Evolutionary conservation across 2,797 vertebrate genomes (phyloP).

Genomic region (Spondyliosoma cantharus): DNA sequence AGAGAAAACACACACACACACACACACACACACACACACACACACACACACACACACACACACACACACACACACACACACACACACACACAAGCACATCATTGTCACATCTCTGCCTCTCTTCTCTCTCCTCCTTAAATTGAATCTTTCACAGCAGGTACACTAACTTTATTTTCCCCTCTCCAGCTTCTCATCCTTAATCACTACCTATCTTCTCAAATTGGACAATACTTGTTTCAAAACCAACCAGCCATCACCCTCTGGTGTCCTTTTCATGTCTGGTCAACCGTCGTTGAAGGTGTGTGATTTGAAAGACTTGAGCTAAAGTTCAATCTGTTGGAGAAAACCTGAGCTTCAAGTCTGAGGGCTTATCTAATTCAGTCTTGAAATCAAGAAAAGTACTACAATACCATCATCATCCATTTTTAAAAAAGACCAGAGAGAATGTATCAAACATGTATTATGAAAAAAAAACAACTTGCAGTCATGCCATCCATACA

Average conservation of each 20-base stretch:
- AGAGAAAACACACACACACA: no score
- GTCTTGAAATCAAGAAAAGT: background rate
- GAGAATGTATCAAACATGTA: background rate
- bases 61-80: background rate
- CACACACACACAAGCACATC: background rate
- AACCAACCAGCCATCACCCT: background rate
- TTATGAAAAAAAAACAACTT: background rate
- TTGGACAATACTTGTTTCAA: slow-evolving; percentile 2
- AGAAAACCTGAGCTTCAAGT: background rate
- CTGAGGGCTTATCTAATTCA: background rate
- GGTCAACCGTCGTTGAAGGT: background rate
- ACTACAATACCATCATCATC: background rate
- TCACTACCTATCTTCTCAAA: background rate
- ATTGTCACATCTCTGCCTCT: slow-evolving; percentile 5
- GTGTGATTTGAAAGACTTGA: slow-evolving; percentile 3
- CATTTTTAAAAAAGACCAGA: background rate
- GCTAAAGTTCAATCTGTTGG: background rate
- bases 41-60: background rate
- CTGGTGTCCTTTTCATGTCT: background rate
- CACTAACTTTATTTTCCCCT: background rate
- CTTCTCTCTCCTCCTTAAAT: background rate
- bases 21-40: background rate
- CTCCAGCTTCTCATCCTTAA: background rate
- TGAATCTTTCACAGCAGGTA: slow-evolving; percentile 4
- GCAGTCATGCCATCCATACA: background rate